Conservation (phyloP, 2,888 invertebrate species). For the Eremobia ochroleuca region DNA sequence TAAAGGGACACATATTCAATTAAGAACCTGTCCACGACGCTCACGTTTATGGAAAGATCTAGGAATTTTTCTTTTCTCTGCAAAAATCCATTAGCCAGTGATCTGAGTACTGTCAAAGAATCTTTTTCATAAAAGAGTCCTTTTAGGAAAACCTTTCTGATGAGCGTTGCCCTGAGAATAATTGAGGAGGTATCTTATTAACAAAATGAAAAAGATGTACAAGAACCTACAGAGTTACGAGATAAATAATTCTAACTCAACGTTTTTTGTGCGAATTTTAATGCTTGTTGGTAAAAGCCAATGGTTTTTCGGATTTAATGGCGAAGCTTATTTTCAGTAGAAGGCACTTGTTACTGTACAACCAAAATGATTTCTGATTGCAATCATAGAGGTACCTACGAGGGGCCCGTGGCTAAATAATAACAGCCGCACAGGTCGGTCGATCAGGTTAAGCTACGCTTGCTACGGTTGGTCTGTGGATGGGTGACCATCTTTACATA, state of each 20-base stretch:
- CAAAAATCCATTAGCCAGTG: constrained; percentile 33
- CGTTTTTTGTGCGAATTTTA: background rate
- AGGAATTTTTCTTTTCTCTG: constrained; percentile 32
- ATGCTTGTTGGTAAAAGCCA: background rate
- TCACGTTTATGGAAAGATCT: constrained; percentile 38
- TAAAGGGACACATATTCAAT: constrained; percentile 60
- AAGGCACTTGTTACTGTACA: too few species aligned
- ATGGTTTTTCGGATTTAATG: background rate
- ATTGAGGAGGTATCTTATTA: constrained; percentile 38
- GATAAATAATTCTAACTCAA: background rate
- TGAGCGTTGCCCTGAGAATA: constrained; percentile 18
- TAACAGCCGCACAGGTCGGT: too few species aligned
- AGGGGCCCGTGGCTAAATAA: too few species aligned
- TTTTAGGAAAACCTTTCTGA: constrained; percentile 22
- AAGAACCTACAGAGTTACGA: background rate
- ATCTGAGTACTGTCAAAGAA: constrained; percentile 22
- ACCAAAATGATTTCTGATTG: too few species aligned
- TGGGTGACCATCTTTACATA: too few species aligned
- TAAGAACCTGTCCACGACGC: constrained; percentile 37
- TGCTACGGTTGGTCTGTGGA: too few species aligned
- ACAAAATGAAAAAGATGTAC: constrained; percentile 11
- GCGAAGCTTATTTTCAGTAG: too few species aligned
- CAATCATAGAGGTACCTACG: too few species aligned
- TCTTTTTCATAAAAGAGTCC: constrained; percentile 24
- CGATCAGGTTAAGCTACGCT: too few species aligned